Base-by-base conservation (phyloP, 1,140 invertebrate genomes). In the Pseudachorutes palmiensis region DNA sequence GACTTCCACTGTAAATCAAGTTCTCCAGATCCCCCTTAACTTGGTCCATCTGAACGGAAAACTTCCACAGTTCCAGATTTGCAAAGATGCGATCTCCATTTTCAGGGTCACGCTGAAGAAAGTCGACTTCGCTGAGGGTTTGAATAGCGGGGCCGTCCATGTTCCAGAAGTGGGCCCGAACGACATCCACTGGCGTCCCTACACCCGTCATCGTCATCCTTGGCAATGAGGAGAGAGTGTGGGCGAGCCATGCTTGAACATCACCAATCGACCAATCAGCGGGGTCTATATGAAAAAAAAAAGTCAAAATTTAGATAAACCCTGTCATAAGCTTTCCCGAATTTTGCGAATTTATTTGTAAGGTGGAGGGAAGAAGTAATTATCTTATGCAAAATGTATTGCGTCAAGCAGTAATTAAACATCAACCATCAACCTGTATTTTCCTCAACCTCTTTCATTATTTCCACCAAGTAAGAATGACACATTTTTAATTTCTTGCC, bases 1-100 rank as follows among this genome's bases (percentile, higher is more conserved):
- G 24, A 5, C 51, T 5, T 5, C 51, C 12, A 26, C 51, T 22
- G 24, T 5, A 55, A 26, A 55, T 5, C 51, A 55, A 14, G 12
- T 16, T 55, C 12, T 55, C 51, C 82, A 81, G 64, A 19, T n/a
- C n/a, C 29, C 31, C 49, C 58, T 65, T 29, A 29, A 66, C 49
- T 49, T 24, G 73, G 90, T 55, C 51, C 51, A 55, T 16, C 51
- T 55, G 51, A 14, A 22, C 51, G 5, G 51, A 55, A 64, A 86
- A 88, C 77, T 92, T 92, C 92, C 92, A 95, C 64, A 96, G 90
- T 77, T 95, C 92, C 74, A 97, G 77, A 75, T 94, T 90, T 36
- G 90, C 89, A 77, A 89, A 88, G 49, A 97, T 78, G 70, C 88
- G 89, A 76, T 88, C 88, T 3, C 92, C 92, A 72, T 87, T 86